phyloP scores from a whole-genome alignment of 2,888 invertebrate species.

The Frankliniella intonsa region DNA sequence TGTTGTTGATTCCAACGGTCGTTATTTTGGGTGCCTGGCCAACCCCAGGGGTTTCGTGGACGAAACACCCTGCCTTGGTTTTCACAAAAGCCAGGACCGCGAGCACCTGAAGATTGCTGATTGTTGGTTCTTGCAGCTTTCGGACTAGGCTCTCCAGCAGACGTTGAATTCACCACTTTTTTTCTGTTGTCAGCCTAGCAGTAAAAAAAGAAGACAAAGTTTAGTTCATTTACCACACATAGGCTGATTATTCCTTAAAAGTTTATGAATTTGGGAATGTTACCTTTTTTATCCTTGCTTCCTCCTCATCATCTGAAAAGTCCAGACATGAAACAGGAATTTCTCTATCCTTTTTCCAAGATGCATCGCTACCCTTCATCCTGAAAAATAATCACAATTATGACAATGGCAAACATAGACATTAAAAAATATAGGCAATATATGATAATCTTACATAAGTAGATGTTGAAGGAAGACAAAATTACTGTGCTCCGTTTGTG shows the following conservation, averaged over 20 bases:
- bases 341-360: conserved; percentile 79
- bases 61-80: not conserved
- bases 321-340: conserved; percentile 67
- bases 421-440: conserved; percentile 16
- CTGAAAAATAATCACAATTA: conserved; percentile 46
- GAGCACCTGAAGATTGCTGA: not conserved
- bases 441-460: conserved; percentile 55
- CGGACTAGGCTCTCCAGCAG: not conserved
- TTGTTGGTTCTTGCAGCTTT: not conserved
- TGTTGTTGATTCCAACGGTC: not conserved
- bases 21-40: not conserved
- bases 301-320: conserved; percentile 87
- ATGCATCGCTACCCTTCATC: conserved; percentile 80
- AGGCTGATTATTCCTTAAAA: too few species aligned
- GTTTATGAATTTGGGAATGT: not conserved
- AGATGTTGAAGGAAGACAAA: conserved; percentile 71
- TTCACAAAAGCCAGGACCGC: not conserved
- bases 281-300: conserved; percentile 45
- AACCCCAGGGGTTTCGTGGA: not conserved
- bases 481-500: conserved; percentile 67
- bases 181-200: not conserved
- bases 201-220: not conserved
- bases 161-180: not conserved
- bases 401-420: not conserved
- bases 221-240: not conserved